Percentiles rank a stretch among this genome's conserved stretches.
Conservation (phyloP, 2,113 vertebrate genomes). For the Ptyas mucosa region DNA sequence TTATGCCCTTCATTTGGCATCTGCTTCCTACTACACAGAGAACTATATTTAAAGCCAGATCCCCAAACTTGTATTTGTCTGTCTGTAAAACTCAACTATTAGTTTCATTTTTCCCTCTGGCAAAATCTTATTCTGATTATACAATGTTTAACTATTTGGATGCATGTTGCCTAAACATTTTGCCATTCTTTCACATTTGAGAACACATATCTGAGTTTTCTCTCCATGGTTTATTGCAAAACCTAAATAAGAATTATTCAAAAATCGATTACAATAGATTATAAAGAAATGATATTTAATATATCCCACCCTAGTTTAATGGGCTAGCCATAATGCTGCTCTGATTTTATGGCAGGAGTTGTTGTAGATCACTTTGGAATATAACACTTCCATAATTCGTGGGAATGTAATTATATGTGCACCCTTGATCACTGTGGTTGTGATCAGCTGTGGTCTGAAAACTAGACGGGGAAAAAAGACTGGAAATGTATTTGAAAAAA, state of each 20-base stretch:
- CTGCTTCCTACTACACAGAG: neutral
- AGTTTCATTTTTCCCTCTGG: neutral
- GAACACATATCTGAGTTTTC: neutral
- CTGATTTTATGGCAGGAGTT: neutral
- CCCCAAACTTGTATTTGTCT: neutral
- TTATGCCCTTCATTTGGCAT: slow-evolving; percentile 1
- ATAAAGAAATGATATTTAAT: neutral
- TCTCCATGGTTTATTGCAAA: neutral
- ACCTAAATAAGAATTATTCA: neutral
- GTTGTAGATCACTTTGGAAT: neutral
- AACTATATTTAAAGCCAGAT: neutral
- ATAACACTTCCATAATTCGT: neutral
- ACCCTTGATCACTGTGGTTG: neutral
- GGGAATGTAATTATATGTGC: neutral
- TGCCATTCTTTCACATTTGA: neutral
- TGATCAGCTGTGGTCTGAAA: neutral
- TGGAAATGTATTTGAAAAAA: neutral
- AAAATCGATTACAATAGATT: neutral
- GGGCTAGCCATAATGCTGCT: neutral
- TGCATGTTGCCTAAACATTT: neutral
- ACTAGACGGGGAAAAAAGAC: neutral
- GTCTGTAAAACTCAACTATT: neutral
- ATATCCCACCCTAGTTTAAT: neutral
- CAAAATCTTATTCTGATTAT: neutral
- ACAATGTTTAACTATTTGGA: neutral